Evolutionary conservation across 2,797 vertebrate species (phyloP).

Genomic region (Peromyscus nudipes): DNA sequence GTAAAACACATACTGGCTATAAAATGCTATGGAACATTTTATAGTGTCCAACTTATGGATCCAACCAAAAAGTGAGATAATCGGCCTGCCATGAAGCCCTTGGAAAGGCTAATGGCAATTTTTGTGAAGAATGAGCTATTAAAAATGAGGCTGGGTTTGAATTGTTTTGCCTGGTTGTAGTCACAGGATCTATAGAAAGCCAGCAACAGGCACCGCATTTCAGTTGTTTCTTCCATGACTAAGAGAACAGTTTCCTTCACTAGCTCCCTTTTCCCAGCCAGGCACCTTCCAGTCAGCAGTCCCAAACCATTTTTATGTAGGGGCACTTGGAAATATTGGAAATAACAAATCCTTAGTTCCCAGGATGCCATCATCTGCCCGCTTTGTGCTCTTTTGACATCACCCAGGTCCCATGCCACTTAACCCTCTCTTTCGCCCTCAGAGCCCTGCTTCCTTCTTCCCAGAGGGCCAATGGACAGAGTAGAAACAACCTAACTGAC

Average conservation of each 20-base stretch:
- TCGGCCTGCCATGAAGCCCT: background rate
- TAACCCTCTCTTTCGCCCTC: background rate
- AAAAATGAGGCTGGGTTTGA: slow-evolving; percentile 45
- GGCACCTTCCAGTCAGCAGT: background rate
- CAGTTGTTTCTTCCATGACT: background rate
- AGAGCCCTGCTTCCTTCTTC: slow-evolving; percentile 29
- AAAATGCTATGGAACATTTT: background rate
- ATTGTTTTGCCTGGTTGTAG: background rate
- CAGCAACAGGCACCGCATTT: background rate
- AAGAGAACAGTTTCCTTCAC: slow-evolving; percentile 36
- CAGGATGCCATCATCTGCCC: background rate
- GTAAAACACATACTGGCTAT: slow-evolving; percentile 39
- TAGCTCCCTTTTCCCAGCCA: background rate
- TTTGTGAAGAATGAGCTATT: slow-evolving; percentile 16
- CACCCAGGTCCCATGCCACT: background rate
- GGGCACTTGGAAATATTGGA: slow-evolving; percentile 1
- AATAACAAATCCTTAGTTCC: background rate
- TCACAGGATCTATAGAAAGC: background rate
- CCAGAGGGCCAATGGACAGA: background rate
- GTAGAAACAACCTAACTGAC: background rate
- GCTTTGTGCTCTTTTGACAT: background rate
- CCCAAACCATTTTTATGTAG: background rate
- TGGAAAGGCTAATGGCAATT: background rate
- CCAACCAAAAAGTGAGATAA: background rate
- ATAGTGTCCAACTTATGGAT: slow-evolving; percentile 32